These are phyloP conservation scores for Augochlora pura DNA, from an alignment of 1,140 invertebrate genomes.

Conservation along the genomic window DNA sequence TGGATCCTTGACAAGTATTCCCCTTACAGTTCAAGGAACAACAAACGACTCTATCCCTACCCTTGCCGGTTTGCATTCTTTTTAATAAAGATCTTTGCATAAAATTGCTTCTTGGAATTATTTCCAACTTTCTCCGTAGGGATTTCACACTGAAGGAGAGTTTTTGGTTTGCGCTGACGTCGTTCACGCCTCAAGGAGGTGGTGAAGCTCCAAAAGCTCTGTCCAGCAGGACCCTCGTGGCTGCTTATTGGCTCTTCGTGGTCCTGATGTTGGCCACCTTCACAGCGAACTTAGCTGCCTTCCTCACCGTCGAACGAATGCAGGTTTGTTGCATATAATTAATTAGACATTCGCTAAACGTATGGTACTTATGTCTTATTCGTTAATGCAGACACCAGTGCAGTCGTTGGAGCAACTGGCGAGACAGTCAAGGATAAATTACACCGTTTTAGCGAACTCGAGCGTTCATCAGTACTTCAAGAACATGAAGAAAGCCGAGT, in stretches of 20 bases:
- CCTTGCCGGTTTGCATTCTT: constrained; percentile 84
- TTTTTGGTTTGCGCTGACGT: constrained; percentile 96
- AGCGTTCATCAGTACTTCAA: constrained; percentile 92
- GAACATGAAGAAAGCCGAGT: constrained; percentile 95
- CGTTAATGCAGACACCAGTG: constrained; percentile 85
- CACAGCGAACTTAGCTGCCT: constrained; percentile 97
- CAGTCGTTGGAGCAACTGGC: constrained; percentile 93
- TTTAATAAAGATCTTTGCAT: too few relatives aligned
- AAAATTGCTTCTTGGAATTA: too few relatives aligned
- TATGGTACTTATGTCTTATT: too few relatives aligned
- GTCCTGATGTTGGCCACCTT: constrained; percentile 96
- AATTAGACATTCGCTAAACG: too few relatives aligned
- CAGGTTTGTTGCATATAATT: constrained; percentile 81
- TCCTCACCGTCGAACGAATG: constrained; percentile 97
- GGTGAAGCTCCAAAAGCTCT: constrained; percentile 92
- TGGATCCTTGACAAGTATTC: constrained; percentile 94
- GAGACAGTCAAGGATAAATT: constrained; percentile 93
- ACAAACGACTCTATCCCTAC: constrained; percentile 89
- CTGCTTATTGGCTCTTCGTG: constrained; percentile 96
- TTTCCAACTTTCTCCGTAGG: constrained; percentile 75
- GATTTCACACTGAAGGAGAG: constrained; percentile 94
- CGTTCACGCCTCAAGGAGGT: constrained; percentile 94
- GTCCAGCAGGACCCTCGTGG: constrained; percentile 91
- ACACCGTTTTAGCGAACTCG: constrained; percentile 92
- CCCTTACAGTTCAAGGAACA: constrained; percentile 93